Base-by-base conservation (phyloP, 2,113 vertebrate genomes). In the Aptenodytes patagonicus region DNA sequence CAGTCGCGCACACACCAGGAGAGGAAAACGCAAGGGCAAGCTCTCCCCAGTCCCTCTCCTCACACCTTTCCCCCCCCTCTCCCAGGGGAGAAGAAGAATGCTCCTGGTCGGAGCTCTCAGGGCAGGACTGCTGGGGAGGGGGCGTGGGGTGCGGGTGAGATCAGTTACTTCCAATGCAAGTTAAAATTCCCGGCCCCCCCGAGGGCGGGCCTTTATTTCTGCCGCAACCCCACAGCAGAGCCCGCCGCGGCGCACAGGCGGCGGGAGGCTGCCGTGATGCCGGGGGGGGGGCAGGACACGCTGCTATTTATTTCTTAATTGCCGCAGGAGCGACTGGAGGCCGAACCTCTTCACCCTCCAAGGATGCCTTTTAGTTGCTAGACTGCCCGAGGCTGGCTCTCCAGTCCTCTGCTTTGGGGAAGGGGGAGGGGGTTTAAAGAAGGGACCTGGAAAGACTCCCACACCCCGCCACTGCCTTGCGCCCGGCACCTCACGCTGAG, bases 161-260 rank as follows among this genome's bases (percentile, higher is more conserved):
- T 18, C 32, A 1, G 1, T 10, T 54, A 36, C 9, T 46, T 14
- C 32, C 16, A 6, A 36, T 5, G 26, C 40, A 46, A 42, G 51
- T 77, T 58, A 29, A 31, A 52, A 26, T 24, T 26, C 61, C 31
- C 40, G 28, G 36, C 36, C 47, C 25, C 25, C 46, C 9, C 5
- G 16, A 51, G n/a, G 28, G 2, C 5, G 4, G 36, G 58, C 28
- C 17, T 26, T 11, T 9, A 28, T 40, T 61, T 15, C 47, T 40
- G 17, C 29, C 60, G 4, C 46, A 36, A 10, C 19, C n/a, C 69
- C 49, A 19, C 42, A 11, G 65, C 31, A n/a, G 12, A 8, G 61
- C 44, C 12, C 26, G 0, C 44, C 0, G 11, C 31, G 6, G 66
- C 3, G n/a, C n/a, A 11, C 42, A 16, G 64, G 3, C 15, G 3